Evolutionary conservation across 2,888 invertebrate species (phyloP), one percentile per base, ranked within the genome.

Genomic region (Thymelicus sylvestris): DNA sequence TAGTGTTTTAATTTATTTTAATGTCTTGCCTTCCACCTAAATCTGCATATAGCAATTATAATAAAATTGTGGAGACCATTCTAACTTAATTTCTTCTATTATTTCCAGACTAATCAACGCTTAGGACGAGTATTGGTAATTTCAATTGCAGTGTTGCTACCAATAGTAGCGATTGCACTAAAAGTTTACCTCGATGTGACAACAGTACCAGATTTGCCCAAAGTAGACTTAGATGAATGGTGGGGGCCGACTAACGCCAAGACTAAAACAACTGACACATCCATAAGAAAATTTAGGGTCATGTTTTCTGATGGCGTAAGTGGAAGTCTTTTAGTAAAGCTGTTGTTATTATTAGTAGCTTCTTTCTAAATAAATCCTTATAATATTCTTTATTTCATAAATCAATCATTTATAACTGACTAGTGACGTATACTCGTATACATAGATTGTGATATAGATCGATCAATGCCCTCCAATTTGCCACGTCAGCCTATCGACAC

Each of bases 231-330:
- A 3, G 75, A 90, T 3, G 79, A 74, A 6, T 87, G 87, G 84
- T 93, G 93, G 93, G 91, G 91, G 0, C 81, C 84, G 0, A 84
- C 83, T 39, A 75, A 78, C 0, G 83, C 80, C 0, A 80, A 67
- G 10, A 73, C 66, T 6, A 80, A 81, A 15, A 31, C 44, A 12
- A 44, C 12, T 3, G 95, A 96, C 74, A 91, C 88, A 0, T 88
- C 93, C 2, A 94, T 96, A 41, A 92, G 94, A 71, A 95, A 95
- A 0, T 96, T 95, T 77, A 94, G 94, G 81, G 94, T 96, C 59
- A 83, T 95, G 6, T 92, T 96, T 70, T 83, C 95, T 4, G 94
- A 95, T 76, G 88, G 95, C 83, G 96, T 96, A 83, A 92, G 92
- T 89, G 66, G 66, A 19, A 5, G 4, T 19, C 19, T 19, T 19